Percentiles rank a stretch among this genome's conserved stretches.
Evolutionary conservation across 2,797 vertebrate species (phyloP).

Genomic region (Acanthopagrus latus): DNA sequence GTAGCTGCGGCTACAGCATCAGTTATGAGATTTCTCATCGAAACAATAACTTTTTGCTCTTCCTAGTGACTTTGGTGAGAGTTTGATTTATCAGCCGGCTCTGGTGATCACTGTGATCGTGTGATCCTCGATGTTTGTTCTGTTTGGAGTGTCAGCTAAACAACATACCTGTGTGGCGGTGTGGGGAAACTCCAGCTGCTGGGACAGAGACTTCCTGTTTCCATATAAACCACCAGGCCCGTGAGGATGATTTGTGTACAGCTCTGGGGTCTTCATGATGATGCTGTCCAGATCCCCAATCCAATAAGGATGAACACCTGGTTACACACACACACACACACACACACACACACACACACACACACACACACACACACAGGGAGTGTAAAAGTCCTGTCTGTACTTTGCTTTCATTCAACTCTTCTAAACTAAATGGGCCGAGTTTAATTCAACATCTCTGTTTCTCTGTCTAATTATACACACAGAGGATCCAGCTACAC

Average conservation of each 20-base stretch:
- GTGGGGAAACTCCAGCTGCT: constrained; percentile 90
- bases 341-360: neutral
- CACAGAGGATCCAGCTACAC: neutral
- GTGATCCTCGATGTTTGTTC: neutral
- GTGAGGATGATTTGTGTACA: constrained; percentile 61
- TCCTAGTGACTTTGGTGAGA: too few species aligned
- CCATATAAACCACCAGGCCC: constrained; percentile 82
- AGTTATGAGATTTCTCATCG: too few species aligned
- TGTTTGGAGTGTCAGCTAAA: neutral
- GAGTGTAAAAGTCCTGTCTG: too few species aligned
- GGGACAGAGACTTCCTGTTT: constrained; percentile 91
- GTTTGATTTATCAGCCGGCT: neutral
- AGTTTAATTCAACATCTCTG: neutral
- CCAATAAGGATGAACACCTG: constrained; percentile 90
- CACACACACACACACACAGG: neutral
- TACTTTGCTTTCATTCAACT: too few species aligned
- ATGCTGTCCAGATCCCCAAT: constrained; percentile 82
- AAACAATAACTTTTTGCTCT: too few species aligned
- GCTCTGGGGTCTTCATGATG: constrained; percentile 69
- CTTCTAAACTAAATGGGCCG: too few species aligned
- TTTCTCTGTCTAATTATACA: neutral
- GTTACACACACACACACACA: constrained; percentile 12
- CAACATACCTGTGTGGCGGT: constrained; percentile 78
- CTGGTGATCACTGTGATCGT: neutral
- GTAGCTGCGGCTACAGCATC: too few species aligned